Evolutionary conservation across 1,140 invertebrate species (phyloP).

Genomic region (Zaprionus tsacasi): DNA sequence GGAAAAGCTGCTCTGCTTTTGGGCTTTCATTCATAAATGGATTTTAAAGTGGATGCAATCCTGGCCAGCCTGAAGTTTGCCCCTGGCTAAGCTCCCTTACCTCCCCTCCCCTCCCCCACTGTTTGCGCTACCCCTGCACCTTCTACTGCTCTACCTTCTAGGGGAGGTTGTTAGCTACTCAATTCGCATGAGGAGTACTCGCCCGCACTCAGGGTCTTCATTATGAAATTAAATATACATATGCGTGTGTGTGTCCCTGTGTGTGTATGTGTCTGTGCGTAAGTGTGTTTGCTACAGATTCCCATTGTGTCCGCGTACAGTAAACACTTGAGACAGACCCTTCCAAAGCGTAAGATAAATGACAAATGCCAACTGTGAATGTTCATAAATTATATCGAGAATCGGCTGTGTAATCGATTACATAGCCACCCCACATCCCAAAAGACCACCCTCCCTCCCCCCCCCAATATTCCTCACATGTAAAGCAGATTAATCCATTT

Average conservation of each 20-base stretch:
- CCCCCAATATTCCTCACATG: neutral
- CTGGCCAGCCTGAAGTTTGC: slow-evolving; percentile 33
- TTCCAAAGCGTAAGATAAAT: slow-evolving; percentile 6
- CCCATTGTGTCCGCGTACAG: slow-evolving; percentile 41
- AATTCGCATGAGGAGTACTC: slow-evolving; percentile 53
- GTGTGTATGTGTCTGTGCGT: slow-evolving; percentile 5
- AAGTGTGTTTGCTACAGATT: slow-evolving; percentile 21
- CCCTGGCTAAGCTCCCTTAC: neutral
- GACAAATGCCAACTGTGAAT: slow-evolving; percentile 17
- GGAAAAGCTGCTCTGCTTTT: neutral
- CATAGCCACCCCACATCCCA: neutral
- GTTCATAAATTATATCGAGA: slow-evolving; percentile 23
- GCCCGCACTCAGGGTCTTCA: slow-evolving; percentile 71
- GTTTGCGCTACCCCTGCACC: no score
- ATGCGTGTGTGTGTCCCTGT: slow-evolving; percentile 2
- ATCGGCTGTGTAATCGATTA: slow-evolving; percentile 10
- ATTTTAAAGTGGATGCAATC: slow-evolving; percentile 78
- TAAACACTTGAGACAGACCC: slow-evolving; percentile 60
- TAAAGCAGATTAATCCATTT: slow-evolving; percentile 3
- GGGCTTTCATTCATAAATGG: slow-evolving; percentile 71
- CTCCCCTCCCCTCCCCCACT: neutral
- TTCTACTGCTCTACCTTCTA: neutral
- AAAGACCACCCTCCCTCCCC: no score
- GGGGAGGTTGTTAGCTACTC: slow-evolving; percentile 45
- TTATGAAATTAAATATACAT: slow-evolving; percentile 76